Base-by-base conservation (phyloP, 2,797 vertebrate species). In the Melopsittacus undulatus region DNA sequence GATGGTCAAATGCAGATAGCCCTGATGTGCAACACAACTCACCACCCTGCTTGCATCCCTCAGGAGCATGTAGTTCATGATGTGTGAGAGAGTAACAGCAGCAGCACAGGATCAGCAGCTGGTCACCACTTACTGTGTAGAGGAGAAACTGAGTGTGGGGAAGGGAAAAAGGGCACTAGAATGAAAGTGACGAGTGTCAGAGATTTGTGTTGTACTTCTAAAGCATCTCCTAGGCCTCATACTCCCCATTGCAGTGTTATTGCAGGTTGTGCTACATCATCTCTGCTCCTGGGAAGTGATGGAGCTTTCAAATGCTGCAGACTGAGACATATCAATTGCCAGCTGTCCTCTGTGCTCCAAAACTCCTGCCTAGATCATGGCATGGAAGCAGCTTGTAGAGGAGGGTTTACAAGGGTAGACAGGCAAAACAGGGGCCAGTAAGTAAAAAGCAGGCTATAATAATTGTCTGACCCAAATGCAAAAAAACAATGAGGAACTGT, bases 41-140 rank as follows among this genome's bases (percentile, higher is more conserved):
- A 34, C 5, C 5, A 17, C 27, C 16, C 32, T 66, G 38, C 17
- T 21, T 14, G 15, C 7, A 24, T 6, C 52, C 40, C 42, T 16
- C 22, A 59, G 72, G 48, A 74, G 16, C 45, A 5, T 13, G 34
- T 56, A 7, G 11, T 3, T 5, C 46, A 11, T 5, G 20, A 26
- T 2, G 51, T 26, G n/a, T 3, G 30, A 38, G 32, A 86, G 23
- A n/a, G 43, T 8, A 70, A 48, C 21, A 46, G 51, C 32, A 38
- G 43, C 27, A 40, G 43, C 0, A 0, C 32, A 36, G 43, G 43
- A 61, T 5, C 49, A 22, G 46, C 0, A 0, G 9, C 70, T 24
- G 72, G 64, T 68, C 52, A 18, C 49, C 17, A 7, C 19, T 62
- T 42, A 23, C 43, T 12, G 34, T 23, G 36, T 13, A 26, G 43